Evolutionary conservation across 2,888 invertebrate genomes (phyloP), one percentile per base, ranked within the genome.

Genomic region (Drosophila phalerata): DNA sequence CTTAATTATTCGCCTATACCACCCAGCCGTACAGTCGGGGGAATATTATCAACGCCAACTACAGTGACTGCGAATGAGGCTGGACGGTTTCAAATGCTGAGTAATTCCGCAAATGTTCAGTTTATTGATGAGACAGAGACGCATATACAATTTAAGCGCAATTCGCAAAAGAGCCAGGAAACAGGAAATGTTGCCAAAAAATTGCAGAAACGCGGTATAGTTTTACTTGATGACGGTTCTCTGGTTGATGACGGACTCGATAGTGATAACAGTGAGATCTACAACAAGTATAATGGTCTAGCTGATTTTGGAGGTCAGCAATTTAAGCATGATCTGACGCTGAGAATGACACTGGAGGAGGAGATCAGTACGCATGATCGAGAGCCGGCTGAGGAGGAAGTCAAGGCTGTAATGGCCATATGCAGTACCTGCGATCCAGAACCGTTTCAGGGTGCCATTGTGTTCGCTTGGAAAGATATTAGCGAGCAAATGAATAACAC

Each of bases 371-470:
- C 94, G 53, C 96, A 96, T 68, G 96, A 96, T 84, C 93, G 96
- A 43, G 97, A 97, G 84, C 96, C 97, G 0, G 97, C 97, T 0
- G 97, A 97, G 91, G 96, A 95, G 32, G 97, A 97, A 91, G 97
- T 97, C 0, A 95, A 94, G 80, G 96, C 96, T 10, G 96, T 97
- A 0, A 96, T 97, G 95, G 94, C 95, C 78, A 93, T 96, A 2
- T 97, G 97, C 92, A 94, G 95, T 65, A 95, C 95, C 1, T 97
- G 97, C 83, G 94, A 95, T 19, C 92, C 94, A 0, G 97, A 97
- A 88, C 97, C 97, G 0, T 97, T 97, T 92, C 95, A 95, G 74
- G 96, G 96, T 83, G 97, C 96, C 8, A 93, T 96, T 19, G 94
- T 97, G 3, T 94, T 97, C 37, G 95, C 95, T 8, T 97, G 97